Base-by-base conservation (phyloP, 2,113 vertebrate species). In the Urocitellus parryii region DNA sequence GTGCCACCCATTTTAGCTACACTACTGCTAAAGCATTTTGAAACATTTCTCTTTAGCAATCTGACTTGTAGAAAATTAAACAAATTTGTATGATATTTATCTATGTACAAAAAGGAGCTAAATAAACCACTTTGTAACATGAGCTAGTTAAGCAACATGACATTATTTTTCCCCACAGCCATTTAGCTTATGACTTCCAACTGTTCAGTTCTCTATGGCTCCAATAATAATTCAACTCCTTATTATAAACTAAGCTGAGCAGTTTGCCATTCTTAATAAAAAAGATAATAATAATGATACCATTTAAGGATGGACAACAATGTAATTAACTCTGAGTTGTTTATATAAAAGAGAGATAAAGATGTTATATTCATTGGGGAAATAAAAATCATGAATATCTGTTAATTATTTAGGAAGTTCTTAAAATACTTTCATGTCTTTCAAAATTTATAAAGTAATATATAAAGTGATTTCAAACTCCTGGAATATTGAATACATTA, bases 311-410 rank as follows among this genome's bases (percentile, higher is more conserved):
- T 74, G 61, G 58, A 85, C 53, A 93, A 68, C 83, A 8, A 11
- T 82, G 78, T 65, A 96, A 96, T 96, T 95, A 95, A 72, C 45
- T 93, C 51, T 84, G 56, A 83, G n/a, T 77, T 97, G 74, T 96
- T 97, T 92, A 37, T 20, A 74, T 42, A 72, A 70, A 82, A 88
- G 34, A 80, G 13, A 94, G 56, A 92, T 67, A 84, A 94, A 84
- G 37, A 73, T 58, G 53, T 84, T 87, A 63, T 48, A 79, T 39
- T 95, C 58, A 65, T 8, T 88, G 16, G 5, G 3, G 24, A 91
- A 73, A 7, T 63, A 76, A 91, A 91, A 93, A 84, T 91, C 90
- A 97, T 84, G 11, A 16, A 45, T 56, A 34, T 17, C 51, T 91
- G 39, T 90, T 97, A 89, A 94, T 90, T 96, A 87, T 72, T 22